Conservation (phyloP, 2,888 invertebrate genomes). For the Apotomis capreana region DNA sequence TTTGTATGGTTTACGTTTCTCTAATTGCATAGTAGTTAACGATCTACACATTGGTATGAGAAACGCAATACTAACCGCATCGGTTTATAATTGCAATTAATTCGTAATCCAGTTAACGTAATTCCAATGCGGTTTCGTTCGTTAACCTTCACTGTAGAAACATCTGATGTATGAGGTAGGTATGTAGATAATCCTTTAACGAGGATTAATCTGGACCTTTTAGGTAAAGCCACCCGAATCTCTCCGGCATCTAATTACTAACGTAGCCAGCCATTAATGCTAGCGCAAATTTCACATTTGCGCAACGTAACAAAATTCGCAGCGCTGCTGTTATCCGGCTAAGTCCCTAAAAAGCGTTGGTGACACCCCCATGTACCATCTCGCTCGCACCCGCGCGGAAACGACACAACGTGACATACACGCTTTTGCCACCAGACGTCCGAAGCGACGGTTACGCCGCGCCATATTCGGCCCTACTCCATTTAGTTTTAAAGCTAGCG, state of each 20-base stretch:
- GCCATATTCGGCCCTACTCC: constrained; percentile 67
- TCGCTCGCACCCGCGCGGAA: constrained; percentile 69
- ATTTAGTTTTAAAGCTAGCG: constrained; percentile 69
- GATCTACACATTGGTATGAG: constrained; percentile 16
- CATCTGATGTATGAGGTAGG: too few species aligned
- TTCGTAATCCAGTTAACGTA: constrained; percentile 3
- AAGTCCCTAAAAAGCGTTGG: constrained; percentile 78
- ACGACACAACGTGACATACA: constrained; percentile 78
- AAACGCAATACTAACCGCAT: constrained; percentile 24
- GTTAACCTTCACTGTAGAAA: background rate
- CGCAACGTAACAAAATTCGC: constrained; percentile 73
- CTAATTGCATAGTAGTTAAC: constrained; percentile 25
- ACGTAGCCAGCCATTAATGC: constrained; percentile 36
- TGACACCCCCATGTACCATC: constrained; percentile 78
- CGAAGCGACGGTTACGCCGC: constrained; percentile 63
- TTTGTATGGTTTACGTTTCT: constrained; percentile 12
- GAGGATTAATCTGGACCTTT: constrained; percentile 14
- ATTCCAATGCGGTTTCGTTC: background rate
- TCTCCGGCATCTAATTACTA: constrained; percentile 36
- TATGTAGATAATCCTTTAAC: background rate
- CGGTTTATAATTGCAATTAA: constrained; percentile 15
- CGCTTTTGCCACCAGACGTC: constrained; percentile 60
- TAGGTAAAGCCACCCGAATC: constrained; percentile 32
- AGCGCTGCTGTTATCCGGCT: constrained; percentile 67
- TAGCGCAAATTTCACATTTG: constrained; percentile 66